These are phyloP conservation scores for Theretra japonica DNA, from an alignment of 2,888 invertebrate species.

Conservation along the genomic window DNA sequence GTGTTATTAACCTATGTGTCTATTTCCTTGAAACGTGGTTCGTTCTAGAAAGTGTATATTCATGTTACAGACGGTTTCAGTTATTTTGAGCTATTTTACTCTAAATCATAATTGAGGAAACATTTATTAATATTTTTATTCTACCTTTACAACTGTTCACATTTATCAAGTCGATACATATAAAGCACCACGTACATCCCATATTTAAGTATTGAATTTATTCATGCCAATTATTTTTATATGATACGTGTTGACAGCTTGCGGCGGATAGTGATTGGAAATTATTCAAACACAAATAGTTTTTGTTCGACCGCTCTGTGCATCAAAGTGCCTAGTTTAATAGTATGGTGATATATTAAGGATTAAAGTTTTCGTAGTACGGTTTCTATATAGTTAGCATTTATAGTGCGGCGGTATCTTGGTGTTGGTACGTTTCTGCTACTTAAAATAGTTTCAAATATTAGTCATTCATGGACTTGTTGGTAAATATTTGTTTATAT, in stretches of 20 bases:
- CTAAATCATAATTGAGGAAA: not conserved
- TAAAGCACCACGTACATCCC: not conserved
- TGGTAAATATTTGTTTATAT: not conserved
- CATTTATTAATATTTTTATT: not conserved
- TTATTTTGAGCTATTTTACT: not conserved
- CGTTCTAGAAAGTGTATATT: too few species aligned
- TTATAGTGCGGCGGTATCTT: not conserved
- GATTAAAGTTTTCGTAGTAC: constrained; percentile 30
- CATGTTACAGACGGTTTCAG: not conserved
- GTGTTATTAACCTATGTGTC: too few species aligned
- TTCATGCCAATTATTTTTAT: not conserved
- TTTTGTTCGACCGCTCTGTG: constrained; percentile 33
- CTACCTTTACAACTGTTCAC: not conserved
- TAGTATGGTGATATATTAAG: constrained; percentile 37
- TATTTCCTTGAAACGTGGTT: too few species aligned
- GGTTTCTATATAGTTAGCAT: constrained; percentile 20
- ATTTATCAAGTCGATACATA: not conserved
- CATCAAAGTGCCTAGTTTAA: constrained; percentile 50
- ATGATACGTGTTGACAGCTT: not conserved
- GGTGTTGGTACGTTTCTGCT: not conserved
- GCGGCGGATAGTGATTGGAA: not conserved
- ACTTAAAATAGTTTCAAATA: not conserved
- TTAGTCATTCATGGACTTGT: not conserved
- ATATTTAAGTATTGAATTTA: not conserved
- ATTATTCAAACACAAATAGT: constrained; percentile 27